These are phyloP conservation scores for Tanytarsus gracilentus DNA, from an alignment of 2,888 invertebrate species.

Conservation along the genomic window DNA sequence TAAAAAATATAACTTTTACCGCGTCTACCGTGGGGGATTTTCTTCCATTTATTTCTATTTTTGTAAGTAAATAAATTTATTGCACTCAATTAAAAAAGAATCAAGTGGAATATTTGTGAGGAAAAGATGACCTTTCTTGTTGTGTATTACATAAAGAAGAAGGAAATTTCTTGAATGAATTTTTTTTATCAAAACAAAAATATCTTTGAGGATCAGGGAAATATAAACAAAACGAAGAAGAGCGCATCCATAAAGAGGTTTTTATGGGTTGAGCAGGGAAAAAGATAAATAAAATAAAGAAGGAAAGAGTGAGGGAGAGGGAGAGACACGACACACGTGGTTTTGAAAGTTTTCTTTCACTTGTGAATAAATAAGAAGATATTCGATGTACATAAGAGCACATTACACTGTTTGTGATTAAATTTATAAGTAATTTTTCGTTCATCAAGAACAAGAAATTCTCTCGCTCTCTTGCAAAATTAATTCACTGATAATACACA, in stretches of 20 bases:
- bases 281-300: background rate
- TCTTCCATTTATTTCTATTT: background rate
- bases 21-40: background rate
- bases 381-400: background rate
- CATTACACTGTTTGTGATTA: background rate
- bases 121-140: conserved; percentile 5
- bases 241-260: no score
- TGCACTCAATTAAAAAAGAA: no score
- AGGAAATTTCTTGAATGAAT: conserved; percentile 14
- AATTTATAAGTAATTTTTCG: conserved; percentile 15
- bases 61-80: no score
- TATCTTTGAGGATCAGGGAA: conserved; percentile 8
- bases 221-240: background rate
- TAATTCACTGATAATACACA: background rate
- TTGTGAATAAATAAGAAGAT: no score
- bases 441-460: background rate
- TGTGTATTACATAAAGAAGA: background rate
- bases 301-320: conserved; percentile 8
- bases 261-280: no score
- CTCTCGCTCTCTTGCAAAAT: background rate
- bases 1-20: background rate
- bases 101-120: background rate
- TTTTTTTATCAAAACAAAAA: conserved; percentile 25
- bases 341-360: conserved; percentile 18
- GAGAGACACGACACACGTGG: conserved; percentile 24